These are phyloP conservation scores for Rattus norvegicus DNA, from an alignment of 2,113 vertebrate species.

Conservation along the genomic window GRCr8 NC_086031.1:96407001-96407500, in stretches of 20 bases:
- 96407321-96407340: neutral
- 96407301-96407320: neutral
- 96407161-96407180: neutral
- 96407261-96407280: neutral
- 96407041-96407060: neutral
- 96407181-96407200: too few relatives aligned
- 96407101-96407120: neutral
- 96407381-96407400: neutral
- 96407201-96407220: neutral
- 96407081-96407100: neutral
- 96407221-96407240: neutral
- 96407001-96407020: neutral
- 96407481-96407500: neutral
- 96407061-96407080: neutral
- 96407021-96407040: too few relatives aligned
- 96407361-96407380: neutral
- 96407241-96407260: neutral
- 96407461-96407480: neutral
- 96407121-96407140: neutral
- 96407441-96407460: too few relatives aligned
- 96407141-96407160: neutral
- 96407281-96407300: neutral
- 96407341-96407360: neutral
- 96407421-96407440: neutral
- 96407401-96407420: neutral